Conservation (phyloP, 2,888 invertebrate genomes). For the Noctua janthe region DNA sequence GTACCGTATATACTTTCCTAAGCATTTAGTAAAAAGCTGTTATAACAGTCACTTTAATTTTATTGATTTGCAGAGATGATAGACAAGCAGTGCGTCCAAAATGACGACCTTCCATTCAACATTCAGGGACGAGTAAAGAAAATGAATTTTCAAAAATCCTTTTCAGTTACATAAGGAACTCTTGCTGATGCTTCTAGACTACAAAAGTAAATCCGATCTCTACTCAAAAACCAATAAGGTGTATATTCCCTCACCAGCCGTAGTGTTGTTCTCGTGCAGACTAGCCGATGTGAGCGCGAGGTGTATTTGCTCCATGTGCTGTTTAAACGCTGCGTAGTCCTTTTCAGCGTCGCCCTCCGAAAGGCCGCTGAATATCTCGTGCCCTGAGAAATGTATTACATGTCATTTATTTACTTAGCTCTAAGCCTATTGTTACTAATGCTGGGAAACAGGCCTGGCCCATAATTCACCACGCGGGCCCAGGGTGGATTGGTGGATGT, state of each 20-base stretch:
- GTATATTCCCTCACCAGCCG: constrained; percentile 75
- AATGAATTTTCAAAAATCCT: background rate
- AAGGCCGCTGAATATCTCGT: constrained; percentile 95
- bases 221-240: background rate
- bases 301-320: constrained; percentile 95
- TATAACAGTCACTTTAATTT: too few relatives aligned
- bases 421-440: too few relatives aligned
- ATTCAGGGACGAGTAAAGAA: background rate
- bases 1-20: too few relatives aligned
- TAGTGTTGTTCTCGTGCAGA: constrained; percentile 87
- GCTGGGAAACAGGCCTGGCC: too few relatives aligned
- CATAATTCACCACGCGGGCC: too few relatives aligned
- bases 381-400: constrained; percentile 83
- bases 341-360: constrained; percentile 91
- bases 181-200: too few relatives aligned
- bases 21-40: too few relatives aligned
- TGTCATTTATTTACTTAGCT: too few relatives aligned
- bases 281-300: constrained; percentile 93
- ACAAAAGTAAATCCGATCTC: background rate
- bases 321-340: constrained; percentile 94
- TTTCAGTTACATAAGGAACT: too few relatives aligned
- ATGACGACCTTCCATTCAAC: background rate
- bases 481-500: too few relatives aligned
- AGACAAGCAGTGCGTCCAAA: background rate
- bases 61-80: too few relatives aligned